Percentiles rank a stretch among this genome's conserved stretches.
These are phyloP conservation scores for Lepidonotus clava DNA, from an alignment of 2,888 invertebrate genomes.

Conservation along the genomic window DNA sequence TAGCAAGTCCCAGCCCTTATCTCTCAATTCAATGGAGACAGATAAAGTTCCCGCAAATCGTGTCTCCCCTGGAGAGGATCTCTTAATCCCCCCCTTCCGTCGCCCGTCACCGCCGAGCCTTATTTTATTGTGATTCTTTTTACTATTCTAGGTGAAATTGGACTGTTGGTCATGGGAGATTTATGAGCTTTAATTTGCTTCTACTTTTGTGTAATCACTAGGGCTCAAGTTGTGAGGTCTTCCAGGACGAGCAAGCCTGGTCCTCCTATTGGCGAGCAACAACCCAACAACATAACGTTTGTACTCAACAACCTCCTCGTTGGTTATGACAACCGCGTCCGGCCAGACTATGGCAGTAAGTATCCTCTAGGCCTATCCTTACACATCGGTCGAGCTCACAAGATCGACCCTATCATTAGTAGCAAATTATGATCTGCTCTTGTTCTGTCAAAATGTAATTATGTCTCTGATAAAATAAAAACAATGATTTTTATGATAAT, in stretches of 20 bases:
- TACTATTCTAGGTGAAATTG: not conserved
- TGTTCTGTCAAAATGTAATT: too few species aligned
- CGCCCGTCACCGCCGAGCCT: not conserved
- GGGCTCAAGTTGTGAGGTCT: not conserved
- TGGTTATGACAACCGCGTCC: conserved; percentile 56
- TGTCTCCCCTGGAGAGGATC: not conserved
- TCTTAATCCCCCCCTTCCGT: not conserved
- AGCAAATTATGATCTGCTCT: too few species aligned
- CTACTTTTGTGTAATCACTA: not conserved
- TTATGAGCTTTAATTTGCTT: not conserved
- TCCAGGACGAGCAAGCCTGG: not conserved
- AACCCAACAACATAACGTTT: conserved; percentile 43
- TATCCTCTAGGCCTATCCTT: too few species aligned
- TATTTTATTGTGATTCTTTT: not conserved
- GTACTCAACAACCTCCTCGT: conserved; percentile 57
- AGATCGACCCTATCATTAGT: too few species aligned
- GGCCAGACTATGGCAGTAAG: conserved; percentile 55
- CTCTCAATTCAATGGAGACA: not conserved
- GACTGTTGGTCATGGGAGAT: conserved; percentile 12
- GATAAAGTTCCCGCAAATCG: not conserved
- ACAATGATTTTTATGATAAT: too few species aligned
- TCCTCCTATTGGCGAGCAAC: not conserved
- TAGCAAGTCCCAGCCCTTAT: not conserved
- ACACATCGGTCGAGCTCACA: too few species aligned
- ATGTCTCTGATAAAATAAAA: too few species aligned